Conservation (phyloP, 2,797 vertebrate genomes). For the Prunella strophiata region DNA sequence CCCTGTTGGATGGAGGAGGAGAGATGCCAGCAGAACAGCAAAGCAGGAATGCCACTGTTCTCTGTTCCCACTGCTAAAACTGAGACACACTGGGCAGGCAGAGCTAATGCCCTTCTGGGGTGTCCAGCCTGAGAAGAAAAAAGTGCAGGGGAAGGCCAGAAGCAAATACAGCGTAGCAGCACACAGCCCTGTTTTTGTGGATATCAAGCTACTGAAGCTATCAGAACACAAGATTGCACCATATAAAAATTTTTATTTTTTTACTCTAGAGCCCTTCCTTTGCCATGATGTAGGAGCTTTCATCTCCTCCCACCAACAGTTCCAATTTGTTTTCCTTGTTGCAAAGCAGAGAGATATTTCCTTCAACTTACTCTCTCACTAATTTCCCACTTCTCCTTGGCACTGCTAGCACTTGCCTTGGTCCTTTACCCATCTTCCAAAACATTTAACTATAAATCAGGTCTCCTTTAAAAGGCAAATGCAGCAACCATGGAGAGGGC, state of each 20-base stretch:
- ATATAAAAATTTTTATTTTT: not conserved
- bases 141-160: not conserved
- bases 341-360: not conserved
- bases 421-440: slow-evolving; percentile 33
- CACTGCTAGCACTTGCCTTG: not conserved
- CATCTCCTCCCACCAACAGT: not conserved
- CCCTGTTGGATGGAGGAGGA: not conserved
- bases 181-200: not conserved
- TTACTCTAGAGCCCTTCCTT: not conserved
- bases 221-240: not conserved
- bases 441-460: slow-evolving; percentile 23
- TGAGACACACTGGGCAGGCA: not conserved
- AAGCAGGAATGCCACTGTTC: not conserved
- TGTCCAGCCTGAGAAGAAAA: not conserved
- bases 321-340: slow-evolving; percentile 21
- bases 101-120: not conserved
- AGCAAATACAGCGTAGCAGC: not conserved
- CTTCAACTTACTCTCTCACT: slow-evolving; percentile 11
- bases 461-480: slow-evolving; percentile 24
- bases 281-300: not conserved
- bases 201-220: not conserved
- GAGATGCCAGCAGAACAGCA: not conserved
- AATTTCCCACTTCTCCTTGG: slow-evolving; percentile 35
- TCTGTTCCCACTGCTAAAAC: not conserved
- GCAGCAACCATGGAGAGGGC: not conserved